A percentile compares a stretch with the other conserved stretches of the same genome.
Evolutionary conservation across 1,140 invertebrate genomes (phyloP).

Genomic region (Tenebrio molitor): DNA sequence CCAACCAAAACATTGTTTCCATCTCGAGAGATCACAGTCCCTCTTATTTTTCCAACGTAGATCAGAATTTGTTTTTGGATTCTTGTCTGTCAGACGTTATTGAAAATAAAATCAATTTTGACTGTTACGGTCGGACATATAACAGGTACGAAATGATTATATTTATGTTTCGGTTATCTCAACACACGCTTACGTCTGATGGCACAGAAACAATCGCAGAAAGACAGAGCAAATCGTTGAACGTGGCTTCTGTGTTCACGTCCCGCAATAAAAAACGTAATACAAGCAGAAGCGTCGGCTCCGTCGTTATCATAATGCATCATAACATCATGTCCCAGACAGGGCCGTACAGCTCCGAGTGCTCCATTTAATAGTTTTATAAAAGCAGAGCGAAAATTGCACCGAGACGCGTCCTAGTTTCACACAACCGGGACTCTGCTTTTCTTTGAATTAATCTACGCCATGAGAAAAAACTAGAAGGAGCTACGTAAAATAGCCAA

Average conservation of each 20-base stretch:
- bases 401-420: neutral
- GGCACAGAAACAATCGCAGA: neutral
- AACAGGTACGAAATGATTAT: too few relatives aligned
- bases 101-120: too few relatives aligned
- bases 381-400: neutral
- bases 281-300: neutral
- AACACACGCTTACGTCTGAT: too few relatives aligned
- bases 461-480: neutral
- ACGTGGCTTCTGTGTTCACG: neutral
- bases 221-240: neutral
- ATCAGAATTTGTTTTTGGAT: too few relatives aligned
- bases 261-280: neutral
- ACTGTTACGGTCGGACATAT: too few relatives aligned
- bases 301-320: conserved; percentile 8
- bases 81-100: too few relatives aligned
- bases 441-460: neutral
- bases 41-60: too few relatives aligned
- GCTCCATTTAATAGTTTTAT: conserved; percentile 2
- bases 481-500: too few relatives aligned
- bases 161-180: too few relatives aligned
- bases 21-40: too few relatives aligned
- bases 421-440: neutral
- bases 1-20: too few relatives aligned
- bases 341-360: neutral
- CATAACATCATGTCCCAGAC: conserved; percentile 1